Evolutionary conservation across 2,888 invertebrate genomes (phyloP).

Genomic region (Spialia ferax): DNA sequence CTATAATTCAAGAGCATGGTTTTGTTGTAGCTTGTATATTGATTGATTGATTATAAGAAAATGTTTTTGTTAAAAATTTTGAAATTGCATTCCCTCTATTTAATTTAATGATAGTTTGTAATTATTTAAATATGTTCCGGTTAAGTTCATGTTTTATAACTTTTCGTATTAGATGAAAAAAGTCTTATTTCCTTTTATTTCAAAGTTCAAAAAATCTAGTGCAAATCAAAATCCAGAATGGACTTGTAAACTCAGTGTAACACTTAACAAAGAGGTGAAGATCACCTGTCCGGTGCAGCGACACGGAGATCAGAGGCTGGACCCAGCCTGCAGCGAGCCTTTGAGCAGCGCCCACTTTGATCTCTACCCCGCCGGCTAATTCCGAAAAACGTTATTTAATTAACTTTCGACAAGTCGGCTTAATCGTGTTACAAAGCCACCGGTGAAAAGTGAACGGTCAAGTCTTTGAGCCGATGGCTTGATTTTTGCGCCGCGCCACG

Average conservation of each 20-base stretch:
- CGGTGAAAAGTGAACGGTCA: conserved; percentile 69
- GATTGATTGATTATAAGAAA: background rate
- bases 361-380: conserved; percentile 79
- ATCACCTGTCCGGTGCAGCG: conserved; percentile 72
- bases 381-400: conserved; percentile 87
- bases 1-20: background rate
- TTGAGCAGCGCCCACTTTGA: conserved; percentile 81
- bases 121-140: too few relatives aligned
- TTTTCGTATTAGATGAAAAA: too few relatives aligned
- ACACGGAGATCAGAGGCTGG: conserved; percentile 64
- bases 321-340: conserved; percentile 77
- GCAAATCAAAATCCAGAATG: conserved; percentile 5
- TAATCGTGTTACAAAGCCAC: conserved; percentile 85
- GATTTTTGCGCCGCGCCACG: conserved; percentile 83
- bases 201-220: background rate
- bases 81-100: background rate
- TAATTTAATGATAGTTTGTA: background rate
- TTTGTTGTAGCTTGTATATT: background rate
- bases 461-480: conserved; percentile 76
- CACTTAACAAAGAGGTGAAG: conserved; percentile 66
- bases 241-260: conserved; percentile 41
- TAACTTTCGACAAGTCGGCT: conserved; percentile 85
- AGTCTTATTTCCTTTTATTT: background rate
- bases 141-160: too few relatives aligned
- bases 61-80: background rate